phyloP scores from a whole-genome alignment of 2,888 invertebrate species.

The Scaptomyza cyrtandrae region DNA sequence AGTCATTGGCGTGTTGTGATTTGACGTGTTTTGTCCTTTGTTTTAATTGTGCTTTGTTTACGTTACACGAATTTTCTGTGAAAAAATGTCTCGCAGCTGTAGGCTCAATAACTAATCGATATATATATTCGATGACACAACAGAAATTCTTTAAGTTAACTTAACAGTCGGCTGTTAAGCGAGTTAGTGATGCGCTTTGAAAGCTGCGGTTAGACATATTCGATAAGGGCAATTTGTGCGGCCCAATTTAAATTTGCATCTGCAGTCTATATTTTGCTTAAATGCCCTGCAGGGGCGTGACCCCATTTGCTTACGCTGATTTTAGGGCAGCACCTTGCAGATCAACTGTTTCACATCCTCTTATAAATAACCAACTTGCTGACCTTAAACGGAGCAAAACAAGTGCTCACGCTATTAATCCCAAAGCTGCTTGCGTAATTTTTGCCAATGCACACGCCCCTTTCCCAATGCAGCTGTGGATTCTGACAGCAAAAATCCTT shows the following conservation, averaged over 20 bases:
- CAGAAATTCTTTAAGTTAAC: background rate
- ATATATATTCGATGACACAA: conserved; percentile 20
- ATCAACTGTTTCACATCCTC: conserved; percentile 47
- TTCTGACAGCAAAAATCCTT: conserved; percentile 51
- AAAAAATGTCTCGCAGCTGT: conserved; percentile 48
- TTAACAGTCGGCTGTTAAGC: conserved; percentile 26
- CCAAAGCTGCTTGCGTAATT: conserved; percentile 53
- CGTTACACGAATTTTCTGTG: conserved; percentile 44
- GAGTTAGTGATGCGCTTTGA: background rate
- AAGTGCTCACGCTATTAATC: conserved; percentile 26
- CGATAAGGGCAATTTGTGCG: conserved; percentile 12
- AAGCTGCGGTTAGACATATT: background rate
- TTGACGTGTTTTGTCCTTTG: conserved; percentile 21
- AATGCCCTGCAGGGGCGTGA: conserved; percentile 27
- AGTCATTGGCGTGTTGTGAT: conserved; percentile 68
- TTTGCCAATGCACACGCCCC: conserved; percentile 52
- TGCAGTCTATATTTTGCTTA: conserved; percentile 7
- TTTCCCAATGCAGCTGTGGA: conserved; percentile 51
- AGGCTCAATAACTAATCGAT: conserved; percentile 48
- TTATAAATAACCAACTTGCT: conserved; percentile 38
- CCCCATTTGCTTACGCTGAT: conserved; percentile 45
- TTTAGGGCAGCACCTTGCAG: conserved; percentile 18
- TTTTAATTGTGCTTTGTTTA: conserved; percentile 52
- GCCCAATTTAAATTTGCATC: conserved; percentile 24
- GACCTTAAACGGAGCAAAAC: conserved; percentile 53